Percentiles rank a stretch among this genome's conserved stretches.
Conservation (phyloP, 1,140 invertebrate genomes). For the Tetramorium simillimum region DNA sequence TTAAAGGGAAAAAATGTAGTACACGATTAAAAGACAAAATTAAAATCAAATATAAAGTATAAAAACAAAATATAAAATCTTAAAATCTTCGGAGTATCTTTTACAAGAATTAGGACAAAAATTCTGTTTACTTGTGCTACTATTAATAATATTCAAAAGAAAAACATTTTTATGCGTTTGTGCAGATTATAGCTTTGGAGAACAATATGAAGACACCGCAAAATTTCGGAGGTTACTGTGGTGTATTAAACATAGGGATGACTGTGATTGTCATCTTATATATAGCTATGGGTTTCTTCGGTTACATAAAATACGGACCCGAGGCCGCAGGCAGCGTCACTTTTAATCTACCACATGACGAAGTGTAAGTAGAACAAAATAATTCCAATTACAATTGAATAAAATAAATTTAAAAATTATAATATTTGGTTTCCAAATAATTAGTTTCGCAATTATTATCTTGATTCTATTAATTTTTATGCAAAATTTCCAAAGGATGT, state of each 20-base stretch:
- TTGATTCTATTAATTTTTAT: not conserved
- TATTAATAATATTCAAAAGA: constrained; percentile 12
- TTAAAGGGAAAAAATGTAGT: not conserved
- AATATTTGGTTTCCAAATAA: not conserved
- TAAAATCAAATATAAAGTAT: too few species aligned
- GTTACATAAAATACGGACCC: constrained; percentile 92
- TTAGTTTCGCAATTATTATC: not conserved
- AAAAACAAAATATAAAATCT: not conserved
- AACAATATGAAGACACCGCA: constrained; percentile 94
- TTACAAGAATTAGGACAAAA: not conserved
- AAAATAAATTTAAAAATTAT: not conserved
- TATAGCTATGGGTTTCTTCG: constrained; percentile 92
- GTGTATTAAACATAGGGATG: constrained; percentile 93
- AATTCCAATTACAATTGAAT: not conserved
- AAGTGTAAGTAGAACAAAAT: constrained; percentile 58
- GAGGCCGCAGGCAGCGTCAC: constrained; percentile 89
- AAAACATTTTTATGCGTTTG: constrained; percentile 26
- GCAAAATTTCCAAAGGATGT: not conserved
- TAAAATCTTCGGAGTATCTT: not conserved
- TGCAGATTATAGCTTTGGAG: constrained; percentile 92
- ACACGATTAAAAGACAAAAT: not conserved
- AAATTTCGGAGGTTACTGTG: constrained; percentile 89
- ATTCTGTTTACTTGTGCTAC: not conserved
- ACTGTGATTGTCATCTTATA: constrained; percentile 90
- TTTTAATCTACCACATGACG: constrained; percentile 88